phyloP scores from a whole-genome alignment of 2,113 vertebrate species.

The Beaufortia kweichowensis region DNA sequence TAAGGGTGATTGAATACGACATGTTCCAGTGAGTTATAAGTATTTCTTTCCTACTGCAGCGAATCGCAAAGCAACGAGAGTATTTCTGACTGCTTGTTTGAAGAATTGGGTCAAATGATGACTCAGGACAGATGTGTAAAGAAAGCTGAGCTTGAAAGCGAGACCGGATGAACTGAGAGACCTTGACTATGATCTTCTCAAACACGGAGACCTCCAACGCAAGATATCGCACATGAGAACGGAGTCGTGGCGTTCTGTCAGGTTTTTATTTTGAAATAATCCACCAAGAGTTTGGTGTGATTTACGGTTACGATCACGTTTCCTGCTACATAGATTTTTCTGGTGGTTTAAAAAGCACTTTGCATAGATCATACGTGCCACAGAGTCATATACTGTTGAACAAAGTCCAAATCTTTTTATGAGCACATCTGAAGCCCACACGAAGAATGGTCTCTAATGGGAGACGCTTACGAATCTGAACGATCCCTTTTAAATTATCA shows the following conservation, averaged over 20 bases:
- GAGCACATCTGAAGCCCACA: no score
- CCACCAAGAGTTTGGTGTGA: constrained; percentile 8
- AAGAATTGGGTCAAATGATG: constrained; percentile 45
- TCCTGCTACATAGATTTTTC: not conserved
- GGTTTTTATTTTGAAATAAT: constrained; percentile 10
- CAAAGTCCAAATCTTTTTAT: constrained; percentile 47
- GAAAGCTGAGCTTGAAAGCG: not conserved
- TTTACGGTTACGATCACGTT: not conserved
- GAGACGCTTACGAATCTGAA: constrained; percentile 42
- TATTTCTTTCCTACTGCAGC: constrained; percentile 44
- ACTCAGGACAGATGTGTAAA: not conserved
- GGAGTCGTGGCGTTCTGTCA: constrained; percentile 43
- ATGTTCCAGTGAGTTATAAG: constrained; percentile 46
- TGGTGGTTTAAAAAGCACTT: not conserved
- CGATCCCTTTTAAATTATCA: not conserved
- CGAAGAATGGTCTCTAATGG: constrained; percentile 32
- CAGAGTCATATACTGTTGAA: constrained; percentile 33
- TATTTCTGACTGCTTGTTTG: constrained; percentile 43
- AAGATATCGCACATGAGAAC: constrained; percentile 43
- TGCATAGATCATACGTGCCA: not conserved
- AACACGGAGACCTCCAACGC: constrained; percentile 23
- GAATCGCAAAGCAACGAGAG: constrained; percentile 45
- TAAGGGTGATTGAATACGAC: constrained; percentile 51
- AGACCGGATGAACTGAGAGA: constrained; percentile 1
- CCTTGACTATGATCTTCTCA: constrained; percentile 44